A percentile compares a stretch with the other conserved stretches of the same genome.
Conservation (phyloP, 2,113 vertebrate species). For the Pogona vitticeps region DNA sequence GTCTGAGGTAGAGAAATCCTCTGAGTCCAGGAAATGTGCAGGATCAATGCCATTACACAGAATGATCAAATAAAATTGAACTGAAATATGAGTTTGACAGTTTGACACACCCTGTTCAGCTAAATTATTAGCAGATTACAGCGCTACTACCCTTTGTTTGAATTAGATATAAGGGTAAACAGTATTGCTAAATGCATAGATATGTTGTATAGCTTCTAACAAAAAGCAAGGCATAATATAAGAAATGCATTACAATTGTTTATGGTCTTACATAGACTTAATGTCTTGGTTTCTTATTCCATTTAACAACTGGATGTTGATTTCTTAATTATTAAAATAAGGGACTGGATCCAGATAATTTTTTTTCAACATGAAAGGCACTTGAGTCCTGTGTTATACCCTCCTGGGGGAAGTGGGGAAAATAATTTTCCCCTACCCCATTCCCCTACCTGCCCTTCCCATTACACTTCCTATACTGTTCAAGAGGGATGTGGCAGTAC, state of each 20-base stretch:
- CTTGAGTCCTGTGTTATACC: neutral
- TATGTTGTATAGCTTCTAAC: constrained; percentile 18
- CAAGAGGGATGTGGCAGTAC: neutral
- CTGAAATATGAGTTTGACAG: neutral
- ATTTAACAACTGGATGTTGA: neutral
- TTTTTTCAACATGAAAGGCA: neutral
- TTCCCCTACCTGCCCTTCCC: neutral
- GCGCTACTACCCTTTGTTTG: constrained; percentile 51
- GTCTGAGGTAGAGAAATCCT: neutral
- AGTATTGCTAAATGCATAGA: constrained; percentile 37
- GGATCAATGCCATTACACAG: neutral
- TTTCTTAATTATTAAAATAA: neutral
- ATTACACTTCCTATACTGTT: neutral
- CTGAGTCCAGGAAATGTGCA: neutral
- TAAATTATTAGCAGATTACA: constrained; percentile 32
- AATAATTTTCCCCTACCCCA: neutral
- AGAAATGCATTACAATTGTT: neutral
- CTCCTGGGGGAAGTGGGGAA: neutral
- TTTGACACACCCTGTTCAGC: constrained; percentile 4
- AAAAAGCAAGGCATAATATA: neutral
- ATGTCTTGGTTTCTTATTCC: neutral
- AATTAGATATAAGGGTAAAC: constrained; percentile 46
- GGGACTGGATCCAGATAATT: neutral
- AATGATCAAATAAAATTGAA: neutral
- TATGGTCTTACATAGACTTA: too few species aligned